Evolutionary conservation across 2,797 vertebrate species (phyloP), one percentile per base, ranked within the genome.

Genomic region (Mus spretus): DNA sequence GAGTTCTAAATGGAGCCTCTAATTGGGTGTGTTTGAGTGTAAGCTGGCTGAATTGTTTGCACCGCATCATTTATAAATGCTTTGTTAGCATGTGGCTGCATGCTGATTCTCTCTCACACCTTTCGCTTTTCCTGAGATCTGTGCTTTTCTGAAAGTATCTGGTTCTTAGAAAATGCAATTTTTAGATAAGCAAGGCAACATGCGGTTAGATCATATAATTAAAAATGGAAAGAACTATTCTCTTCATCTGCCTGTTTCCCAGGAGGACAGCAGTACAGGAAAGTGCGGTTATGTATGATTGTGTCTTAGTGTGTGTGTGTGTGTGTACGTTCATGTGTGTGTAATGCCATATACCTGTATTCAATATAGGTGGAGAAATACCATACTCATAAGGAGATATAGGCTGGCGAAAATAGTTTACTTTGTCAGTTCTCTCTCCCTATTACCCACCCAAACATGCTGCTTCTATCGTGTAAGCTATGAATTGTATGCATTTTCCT

Each of bases 111-210:
- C 40, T 90, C 90, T 88, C 40, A 57, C 65, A 90, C 77, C 17
- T 91, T 81, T 87, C 37, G 57, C 44, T 89, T 91, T 92, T 70
- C 65, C 20, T 94, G 34, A 94, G 53, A 84, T 80, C 19, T 34
- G 31, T 28, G 0, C 65, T 65, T 93, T 96, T 72, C 47, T 34
- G 47, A 90, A 75, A 84, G 83, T 70, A 47, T 78, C 94, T 95
- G 86, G 44, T 55, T 40, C 70, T 87, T 91, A 84, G 80, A 97
- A 50, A 28, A 12, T 47, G 3, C 91, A 50, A 77, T 28, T 90
- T 94, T 95, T 84, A 86, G 93, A 75, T 47, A 72, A 95, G 31
- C 12, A 70, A n/a, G 63, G 24, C n/a, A 88, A 31, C 50, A 94
- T 95, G 65, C 13, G 85, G 11, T 93, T 79, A 95, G 28, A 77